Conservation (phyloP, 2,113 vertebrate species). For the Nesogale talazaci region DNA sequence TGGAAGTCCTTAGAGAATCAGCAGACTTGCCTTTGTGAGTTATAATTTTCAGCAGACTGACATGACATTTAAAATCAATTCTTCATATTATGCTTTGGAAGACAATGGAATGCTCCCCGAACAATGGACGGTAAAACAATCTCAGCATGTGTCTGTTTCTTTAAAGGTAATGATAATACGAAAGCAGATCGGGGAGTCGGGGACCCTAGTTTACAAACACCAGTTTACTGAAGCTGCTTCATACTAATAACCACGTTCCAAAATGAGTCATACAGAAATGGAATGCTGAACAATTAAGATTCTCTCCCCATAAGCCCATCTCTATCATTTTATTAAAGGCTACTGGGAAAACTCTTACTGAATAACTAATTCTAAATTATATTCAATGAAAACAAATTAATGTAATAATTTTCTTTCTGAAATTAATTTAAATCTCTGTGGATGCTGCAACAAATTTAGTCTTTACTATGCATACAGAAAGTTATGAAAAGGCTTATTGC, state of each 20-base stretch:
- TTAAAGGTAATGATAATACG: slow-evolving; percentile 42
- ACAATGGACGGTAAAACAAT: background rate
- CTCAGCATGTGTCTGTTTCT: slow-evolving; percentile 2
- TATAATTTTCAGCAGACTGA: background rate
- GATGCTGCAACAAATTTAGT: slow-evolving; percentile 88
- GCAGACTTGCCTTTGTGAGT: background rate
- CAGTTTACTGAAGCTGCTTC: slow-evolving; percentile 81
- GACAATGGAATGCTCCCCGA: slow-evolving; percentile 2
- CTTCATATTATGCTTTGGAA: background rate
- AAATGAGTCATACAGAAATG: slow-evolving; percentile 85
- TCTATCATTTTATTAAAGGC: slow-evolving; percentile 91
- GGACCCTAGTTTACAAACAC: slow-evolving; percentile 76
- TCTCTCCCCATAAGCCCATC: slow-evolving; percentile 88
- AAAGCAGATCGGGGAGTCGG: slow-evolving; percentile 71
- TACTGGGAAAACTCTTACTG: slow-evolving; percentile 88
- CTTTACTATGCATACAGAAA: slow-evolving; percentile 85
- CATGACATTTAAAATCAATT: background rate
- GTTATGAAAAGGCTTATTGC: slow-evolving; percentile 87
- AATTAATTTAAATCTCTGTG: slow-evolving; percentile 91
- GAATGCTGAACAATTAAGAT: slow-evolving; percentile 89
- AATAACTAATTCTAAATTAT: slow-evolving; percentile 91
- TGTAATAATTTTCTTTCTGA: slow-evolving; percentile 91
- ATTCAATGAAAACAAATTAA: slow-evolving; percentile 91
- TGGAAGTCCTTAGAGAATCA: background rate
- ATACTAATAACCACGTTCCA: slow-evolving; percentile 83